Base-by-base conservation (phyloP, 2,113 vertebrate species). In the Strix uralensis region DNA sequence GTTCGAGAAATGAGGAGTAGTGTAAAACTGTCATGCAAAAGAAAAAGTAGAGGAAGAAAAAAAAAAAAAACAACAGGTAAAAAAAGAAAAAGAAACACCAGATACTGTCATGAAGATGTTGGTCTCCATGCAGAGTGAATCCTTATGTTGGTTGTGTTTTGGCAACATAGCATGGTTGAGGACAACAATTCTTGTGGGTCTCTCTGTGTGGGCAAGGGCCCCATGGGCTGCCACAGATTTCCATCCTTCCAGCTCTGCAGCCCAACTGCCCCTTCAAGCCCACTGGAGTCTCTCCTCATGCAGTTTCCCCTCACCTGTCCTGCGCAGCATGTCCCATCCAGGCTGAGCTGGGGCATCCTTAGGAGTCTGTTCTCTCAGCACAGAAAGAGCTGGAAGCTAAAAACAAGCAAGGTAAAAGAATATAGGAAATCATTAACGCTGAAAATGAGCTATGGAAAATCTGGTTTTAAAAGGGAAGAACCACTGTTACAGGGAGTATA, bases 241-340 rank as follows among this genome's bases (percentile, higher is more conserved):
- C 19, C 38, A 77, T 11, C 4, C 14, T 36, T 55, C 25, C 32
- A 65, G 21, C 32, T 73, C 59, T 47, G 67, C 22, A 85, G 36
- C 8, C 11, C 25, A 51, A 25, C 13, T 6, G 1, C 29, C 12
- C 16, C 34, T 44, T 38, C 2, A 2, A 70, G 27, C 4, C 17
- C 44, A 13, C 11, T 3, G 2, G 8, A 22, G 18, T 29, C 38
- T 44, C 13, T 47, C 19, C 12, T 69, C 12, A 8, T 2, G 4
- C 10, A n/a, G 13, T 46, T 78, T 61, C 7, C 14, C 15, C 29
- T 63, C 25, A 44, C 51, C 26, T n/a, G 22, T 52, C 34, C 59
- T 21, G 8, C 1, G 1, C 13, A 42, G 27, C 4, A 0, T 38
- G 9, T 4, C n/a, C 34, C 42, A 63, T 38, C 21, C 44, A 47